Base-by-base conservation (phyloP, 2,797 vertebrate genomes). In the Phoebastria nigripes region DNA sequence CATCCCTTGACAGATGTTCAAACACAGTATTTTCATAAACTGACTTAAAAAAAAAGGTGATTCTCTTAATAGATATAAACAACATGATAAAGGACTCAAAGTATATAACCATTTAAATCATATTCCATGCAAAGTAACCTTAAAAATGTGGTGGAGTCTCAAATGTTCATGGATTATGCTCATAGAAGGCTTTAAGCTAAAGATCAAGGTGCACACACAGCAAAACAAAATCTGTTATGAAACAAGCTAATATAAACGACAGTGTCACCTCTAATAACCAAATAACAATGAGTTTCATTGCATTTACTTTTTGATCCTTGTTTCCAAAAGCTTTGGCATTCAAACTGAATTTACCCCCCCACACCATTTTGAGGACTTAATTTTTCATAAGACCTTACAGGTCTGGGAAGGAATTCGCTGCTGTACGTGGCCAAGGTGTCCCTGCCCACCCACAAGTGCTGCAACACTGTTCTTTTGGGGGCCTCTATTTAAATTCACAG, bases 1-100 rank as follows among this genome's bases (percentile, higher is more conserved):
- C 95, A 96, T 89, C 84, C 96, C 92, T 96, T 98, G 96, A 98
- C 97, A 97, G 97, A 96, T 97, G 95, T 97, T 97, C 96, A 96
- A 97, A 97, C 89, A 96, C 82, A 95, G 90, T 95, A 95, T 95
- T 97, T 97, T 97, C 97, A 96, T 95, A 97, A 97, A 94, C 92
- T 96, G 92, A 97, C 92, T 96, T 97, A 29, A 77, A 87, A 95
- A 90, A 96, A 55, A 90, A 62, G 71, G 85, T 37, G 56, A 97
- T 95, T 96, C 77, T 96, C 91, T 95, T 97, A 98, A 97, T 92
- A 96, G 93, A 95, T 96, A 97, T 73, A 97, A 97, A 97, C 82
- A 96, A 78, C 87, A 85, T 56, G 87, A 82, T 92, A 96, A 98
- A 95, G 82, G 96, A 95, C 79, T 94, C 71, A 37, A 92, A 96